Evolutionary conservation across 1,140 invertebrate genomes (phyloP).

Genomic region (Camponotus floridanus): DNA sequence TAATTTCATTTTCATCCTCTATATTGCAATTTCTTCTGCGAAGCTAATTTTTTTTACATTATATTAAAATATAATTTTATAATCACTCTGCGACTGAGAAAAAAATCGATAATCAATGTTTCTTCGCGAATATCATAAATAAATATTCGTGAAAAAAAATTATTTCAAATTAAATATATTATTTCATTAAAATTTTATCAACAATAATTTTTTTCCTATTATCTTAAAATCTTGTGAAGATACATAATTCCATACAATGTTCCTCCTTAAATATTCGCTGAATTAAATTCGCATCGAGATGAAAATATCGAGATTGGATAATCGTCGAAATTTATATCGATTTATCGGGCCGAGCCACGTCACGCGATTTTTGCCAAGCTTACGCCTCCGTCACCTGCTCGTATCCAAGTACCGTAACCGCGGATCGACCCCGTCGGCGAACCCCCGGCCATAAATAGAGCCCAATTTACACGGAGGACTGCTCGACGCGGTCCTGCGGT

Average conservation of each 20-base stretch:
- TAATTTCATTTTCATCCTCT: neutral
- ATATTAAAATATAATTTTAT: neutral
- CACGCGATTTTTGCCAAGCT: neutral
- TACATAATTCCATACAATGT: neutral
- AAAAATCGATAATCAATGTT: neutral
- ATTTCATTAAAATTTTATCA: constrained; percentile 10
- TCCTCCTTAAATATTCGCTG: neutral
- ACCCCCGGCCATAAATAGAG: constrained; percentile 70
- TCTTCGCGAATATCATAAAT: neutral
- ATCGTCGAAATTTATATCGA: neutral
- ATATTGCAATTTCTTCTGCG: neutral
- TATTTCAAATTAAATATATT: neutral
- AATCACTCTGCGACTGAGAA: neutral
- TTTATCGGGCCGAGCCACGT: neutral
- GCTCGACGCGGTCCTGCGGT: constrained; percentile 49
- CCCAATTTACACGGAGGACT: constrained; percentile 68
- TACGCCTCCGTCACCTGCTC: constrained; percentile 48
- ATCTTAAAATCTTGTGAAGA: neutral
- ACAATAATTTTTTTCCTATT: neutral
- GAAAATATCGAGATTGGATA: neutral
- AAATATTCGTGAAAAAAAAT: neutral
- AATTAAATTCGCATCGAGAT: neutral
- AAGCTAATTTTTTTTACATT: neutral
- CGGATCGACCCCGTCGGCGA: constrained; percentile 45
- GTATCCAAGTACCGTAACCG: constrained; percentile 51